phyloP scores from a whole-genome alignment of 2,888 invertebrate species.

The Fragum whitleyi region DNA sequence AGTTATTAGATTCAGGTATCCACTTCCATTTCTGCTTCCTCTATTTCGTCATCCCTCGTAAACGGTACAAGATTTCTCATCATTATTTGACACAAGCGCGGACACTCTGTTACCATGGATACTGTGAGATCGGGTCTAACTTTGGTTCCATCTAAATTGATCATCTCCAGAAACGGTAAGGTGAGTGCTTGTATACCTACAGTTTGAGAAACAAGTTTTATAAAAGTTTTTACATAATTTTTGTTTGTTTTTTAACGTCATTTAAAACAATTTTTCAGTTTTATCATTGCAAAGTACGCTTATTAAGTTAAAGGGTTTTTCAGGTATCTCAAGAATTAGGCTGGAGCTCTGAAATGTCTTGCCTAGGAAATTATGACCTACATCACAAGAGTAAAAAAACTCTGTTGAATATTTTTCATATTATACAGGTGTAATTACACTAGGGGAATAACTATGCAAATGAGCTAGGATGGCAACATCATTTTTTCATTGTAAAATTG shows the following conservation, averaged over 20 bases:
- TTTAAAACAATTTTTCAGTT: not conserved
- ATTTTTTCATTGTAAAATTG: too few species aligned
- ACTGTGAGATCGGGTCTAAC: slow-evolving; percentile 66
- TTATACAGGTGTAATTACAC: too few species aligned
- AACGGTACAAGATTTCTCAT: slow-evolving; percentile 69
- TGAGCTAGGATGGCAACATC: too few species aligned
- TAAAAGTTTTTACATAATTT: not conserved
- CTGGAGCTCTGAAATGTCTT: too few species aligned
- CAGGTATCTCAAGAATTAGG: too few species aligned
- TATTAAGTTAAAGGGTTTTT: too few species aligned
- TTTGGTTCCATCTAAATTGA: slow-evolving; percentile 80
- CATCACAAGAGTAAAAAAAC: too few species aligned
- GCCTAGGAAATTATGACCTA: too few species aligned
- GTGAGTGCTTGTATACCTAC: slow-evolving; percentile 47
- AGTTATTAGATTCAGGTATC: not conserved
- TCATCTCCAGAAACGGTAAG: slow-evolving; percentile 73
- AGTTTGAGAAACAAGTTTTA: not conserved
- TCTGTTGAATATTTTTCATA: too few species aligned
- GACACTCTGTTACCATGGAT: slow-evolving; percentile 65
- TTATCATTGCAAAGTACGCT: not conserved
- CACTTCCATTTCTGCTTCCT: slow-evolving; percentile 58
- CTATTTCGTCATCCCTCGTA: slow-evolving; percentile 67
- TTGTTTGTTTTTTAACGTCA: not conserved
- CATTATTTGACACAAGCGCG: slow-evolving; percentile 66
- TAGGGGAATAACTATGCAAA: too few species aligned